Percentiles rank a stretch among this genome's conserved stretches.
phyloP scores from a whole-genome alignment of 2,888 invertebrate genomes.

The Cecidostiba fungosa region DNA sequence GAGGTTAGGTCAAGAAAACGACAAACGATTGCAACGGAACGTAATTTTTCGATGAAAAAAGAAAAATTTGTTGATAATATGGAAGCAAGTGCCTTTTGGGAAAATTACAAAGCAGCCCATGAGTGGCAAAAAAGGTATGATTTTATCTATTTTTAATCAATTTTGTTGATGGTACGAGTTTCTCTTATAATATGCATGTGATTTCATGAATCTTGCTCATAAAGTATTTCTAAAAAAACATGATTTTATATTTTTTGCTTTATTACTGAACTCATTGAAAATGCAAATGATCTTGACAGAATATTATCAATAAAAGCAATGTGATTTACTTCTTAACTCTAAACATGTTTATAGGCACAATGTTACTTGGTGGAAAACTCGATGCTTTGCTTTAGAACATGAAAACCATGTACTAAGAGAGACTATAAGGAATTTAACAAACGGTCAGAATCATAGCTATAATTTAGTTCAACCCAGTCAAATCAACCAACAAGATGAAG shows the following conservation, averaged over 20 bases:
- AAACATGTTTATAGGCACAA: conserved; percentile 72
- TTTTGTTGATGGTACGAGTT: too few species aligned
- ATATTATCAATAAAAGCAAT: background rate
- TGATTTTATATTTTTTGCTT: too few species aligned
- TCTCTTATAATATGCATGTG: too few species aligned
- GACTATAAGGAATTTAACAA: conserved; percentile 67
- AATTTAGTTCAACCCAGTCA: conserved; percentile 29
- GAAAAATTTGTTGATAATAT: conserved; percentile 62
- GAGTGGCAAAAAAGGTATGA: conserved; percentile 77
- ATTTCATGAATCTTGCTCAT: too few species aligned
- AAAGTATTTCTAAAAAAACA: too few species aligned
- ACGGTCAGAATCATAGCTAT: conserved; percentile 47
- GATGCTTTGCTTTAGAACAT: conserved; percentile 75
- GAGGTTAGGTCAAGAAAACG: conserved; percentile 73
- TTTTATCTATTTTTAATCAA: too few species aligned
- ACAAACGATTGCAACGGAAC: conserved; percentile 54
- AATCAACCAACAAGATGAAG: conserved; percentile 30
- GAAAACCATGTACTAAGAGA: conserved; percentile 73
- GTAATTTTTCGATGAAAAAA: conserved; percentile 15
- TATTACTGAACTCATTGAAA: background rate
- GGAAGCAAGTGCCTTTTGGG: conserved; percentile 76
- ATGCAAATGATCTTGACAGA: background rate
- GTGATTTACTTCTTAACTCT: background rate
- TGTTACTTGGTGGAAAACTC: conserved; percentile 76
- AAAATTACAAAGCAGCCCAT: conserved; percentile 75